A percentile compares a stretch with the other conserved stretches of the same genome.
Conservation (phyloP, 1,140 invertebrate genomes). For the Lepidotrigona ventralis region DNA sequence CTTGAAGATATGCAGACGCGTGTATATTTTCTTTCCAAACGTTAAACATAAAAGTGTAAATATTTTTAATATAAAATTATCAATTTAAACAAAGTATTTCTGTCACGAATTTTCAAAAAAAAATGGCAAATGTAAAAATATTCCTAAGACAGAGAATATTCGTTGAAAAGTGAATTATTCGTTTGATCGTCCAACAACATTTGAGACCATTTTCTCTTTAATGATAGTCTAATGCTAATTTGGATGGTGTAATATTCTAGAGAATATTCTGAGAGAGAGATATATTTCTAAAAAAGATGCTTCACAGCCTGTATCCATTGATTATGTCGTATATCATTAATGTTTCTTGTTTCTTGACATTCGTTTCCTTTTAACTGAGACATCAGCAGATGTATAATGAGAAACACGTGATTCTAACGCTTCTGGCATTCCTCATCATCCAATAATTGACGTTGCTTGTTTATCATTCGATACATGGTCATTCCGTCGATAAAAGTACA, state of each 20-base stretch:
- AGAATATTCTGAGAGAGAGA: neutral
- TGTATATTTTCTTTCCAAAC: neutral
- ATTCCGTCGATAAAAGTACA: neutral
- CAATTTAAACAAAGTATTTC: too few species aligned
- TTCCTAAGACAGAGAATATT: neutral
- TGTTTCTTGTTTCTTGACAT: neutral
- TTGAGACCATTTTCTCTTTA: neutral
- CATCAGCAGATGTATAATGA: slow-evolving; percentile 22
- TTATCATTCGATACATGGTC: neutral
- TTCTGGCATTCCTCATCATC: slow-evolving; percentile 22
- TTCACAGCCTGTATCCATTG: neutral
- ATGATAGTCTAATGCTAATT: neutral
- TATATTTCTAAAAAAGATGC: neutral
- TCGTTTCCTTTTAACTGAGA: slow-evolving; percentile 1
- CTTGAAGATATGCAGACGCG: neutral
- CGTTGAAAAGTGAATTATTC: neutral
- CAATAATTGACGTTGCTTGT: slow-evolving; percentile 22
- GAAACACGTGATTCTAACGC: slow-evolving; percentile 41
- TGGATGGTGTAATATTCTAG: neutral
- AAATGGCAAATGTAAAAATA: neutral
- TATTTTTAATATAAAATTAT: neutral
- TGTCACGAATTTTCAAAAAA: too few species aligned
- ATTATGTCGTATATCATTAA: slow-evolving; percentile 5
- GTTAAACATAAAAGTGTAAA: neutral
- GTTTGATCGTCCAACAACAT: neutral